Evolutionary conservation across 2,888 invertebrate species (phyloP).

Genomic region (Polietes domitor): DNA sequence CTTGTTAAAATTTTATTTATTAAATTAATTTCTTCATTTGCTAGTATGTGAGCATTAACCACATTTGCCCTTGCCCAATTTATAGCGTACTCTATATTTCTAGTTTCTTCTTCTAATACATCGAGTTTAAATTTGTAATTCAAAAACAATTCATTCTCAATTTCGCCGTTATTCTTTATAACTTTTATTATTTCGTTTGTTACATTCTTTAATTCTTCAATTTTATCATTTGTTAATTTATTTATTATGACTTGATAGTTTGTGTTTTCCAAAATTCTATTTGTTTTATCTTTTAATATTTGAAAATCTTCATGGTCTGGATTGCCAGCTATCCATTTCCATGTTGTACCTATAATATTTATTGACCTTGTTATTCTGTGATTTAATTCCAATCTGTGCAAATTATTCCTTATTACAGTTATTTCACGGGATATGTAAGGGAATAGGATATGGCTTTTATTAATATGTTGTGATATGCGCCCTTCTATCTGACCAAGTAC

Average conservation of each 20-base stretch:
- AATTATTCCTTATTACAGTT: constrained; percentile 17
- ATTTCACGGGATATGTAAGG: constrained; percentile 27
- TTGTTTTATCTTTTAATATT: constrained; percentile 44
- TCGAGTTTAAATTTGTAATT: constrained; percentile 55
- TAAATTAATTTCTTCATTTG: constrained; percentile 50
- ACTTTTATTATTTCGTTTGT: constrained; percentile 51
- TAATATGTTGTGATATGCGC: not conserved
- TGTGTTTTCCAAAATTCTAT: constrained; percentile 46
- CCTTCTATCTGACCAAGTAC: constrained; percentile 2
- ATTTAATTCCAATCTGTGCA: constrained; percentile 17
- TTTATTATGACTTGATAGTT: constrained; percentile 56
- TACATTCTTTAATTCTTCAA: constrained; percentile 53
- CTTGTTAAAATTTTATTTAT: constrained; percentile 49
- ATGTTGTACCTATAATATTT: constrained; percentile 49
- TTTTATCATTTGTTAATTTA: constrained; percentile 45
- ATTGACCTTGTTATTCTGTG: constrained; percentile 31
- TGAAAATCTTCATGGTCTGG: constrained; percentile 19
- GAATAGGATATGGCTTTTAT: not conserved
- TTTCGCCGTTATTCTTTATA: constrained; percentile 17
- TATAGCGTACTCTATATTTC: constrained; percentile 54
- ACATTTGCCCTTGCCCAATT: constrained; percentile 56
- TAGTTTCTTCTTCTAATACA: constrained; percentile 60
- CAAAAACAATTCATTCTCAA: constrained; percentile 29
- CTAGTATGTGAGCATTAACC: constrained; percentile 55
- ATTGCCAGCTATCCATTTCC: constrained; percentile 48